A percentile compares a stretch with the other conserved stretches of the same genome.
phyloP scores from a whole-genome alignment of 2,113 vertebrate species.

The Serinus canaria region DNA sequence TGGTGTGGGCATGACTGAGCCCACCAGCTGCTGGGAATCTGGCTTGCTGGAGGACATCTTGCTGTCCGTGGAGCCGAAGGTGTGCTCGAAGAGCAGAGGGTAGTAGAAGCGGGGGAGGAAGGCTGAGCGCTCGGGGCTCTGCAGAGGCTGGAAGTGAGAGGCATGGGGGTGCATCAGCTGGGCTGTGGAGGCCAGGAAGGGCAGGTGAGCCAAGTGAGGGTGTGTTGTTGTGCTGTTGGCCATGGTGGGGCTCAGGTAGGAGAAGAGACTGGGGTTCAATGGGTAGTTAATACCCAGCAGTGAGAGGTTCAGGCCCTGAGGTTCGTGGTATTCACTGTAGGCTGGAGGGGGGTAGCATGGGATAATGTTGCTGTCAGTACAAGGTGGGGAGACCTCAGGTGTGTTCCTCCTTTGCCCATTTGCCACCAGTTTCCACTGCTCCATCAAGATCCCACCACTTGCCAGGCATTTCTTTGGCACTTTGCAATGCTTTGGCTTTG shows the following conservation, averaged over 20 bases:
- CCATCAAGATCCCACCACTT: slow-evolving; percentile 73
- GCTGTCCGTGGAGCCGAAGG: slow-evolving; percentile 63
- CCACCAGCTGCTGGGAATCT: slow-evolving; percentile 55
- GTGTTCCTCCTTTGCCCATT: slow-evolving; percentile 70
- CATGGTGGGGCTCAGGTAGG: slow-evolving; percentile 86
- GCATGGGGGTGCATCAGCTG: slow-evolving; percentile 83
- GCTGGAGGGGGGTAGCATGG: slow-evolving; percentile 86
- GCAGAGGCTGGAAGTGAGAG: slow-evolving; percentile 70
- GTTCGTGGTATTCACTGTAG: slow-evolving; percentile 82
- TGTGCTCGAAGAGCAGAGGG: slow-evolving; percentile 88
- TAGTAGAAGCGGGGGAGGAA: slow-evolving; percentile 88
- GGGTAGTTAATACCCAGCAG: slow-evolving; percentile 90
- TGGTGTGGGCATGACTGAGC: not conserved
- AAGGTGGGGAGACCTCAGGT: slow-evolving; percentile 63
- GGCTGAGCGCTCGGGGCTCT: slow-evolving; percentile 73
- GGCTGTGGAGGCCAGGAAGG: slow-evolving; percentile 85
- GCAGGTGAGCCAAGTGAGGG: slow-evolving; percentile 81
- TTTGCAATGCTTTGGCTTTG: slow-evolving; percentile 81
- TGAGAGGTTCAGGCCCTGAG: slow-evolving; percentile 87
- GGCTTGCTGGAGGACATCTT: slow-evolving; percentile 72
- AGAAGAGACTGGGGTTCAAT: slow-evolving; percentile 85
- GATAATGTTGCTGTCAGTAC: slow-evolving; percentile 70
- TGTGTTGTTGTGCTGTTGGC: slow-evolving; percentile 67
- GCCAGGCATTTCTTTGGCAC: slow-evolving; percentile 78
- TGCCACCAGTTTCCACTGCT: slow-evolving; percentile 84